Conservation (phyloP, 2,888 invertebrate genomes). For the Acronicta psi region DNA sequence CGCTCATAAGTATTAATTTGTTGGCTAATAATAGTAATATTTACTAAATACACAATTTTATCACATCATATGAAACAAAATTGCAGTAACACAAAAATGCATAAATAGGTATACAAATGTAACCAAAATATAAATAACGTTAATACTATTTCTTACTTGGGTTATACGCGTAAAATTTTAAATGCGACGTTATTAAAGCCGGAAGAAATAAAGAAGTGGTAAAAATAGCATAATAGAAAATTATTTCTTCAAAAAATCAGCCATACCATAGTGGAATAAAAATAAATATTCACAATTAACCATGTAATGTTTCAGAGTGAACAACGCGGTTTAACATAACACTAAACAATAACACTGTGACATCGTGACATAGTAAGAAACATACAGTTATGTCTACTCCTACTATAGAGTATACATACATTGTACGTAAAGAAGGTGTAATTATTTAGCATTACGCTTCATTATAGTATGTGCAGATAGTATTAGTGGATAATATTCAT, state of each 20-base stretch:
- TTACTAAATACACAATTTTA: conserved; percentile 57
- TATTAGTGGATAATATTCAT: conserved; percentile 61
- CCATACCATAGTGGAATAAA: conserved; percentile 66
- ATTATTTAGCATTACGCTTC: conserved; percentile 66
- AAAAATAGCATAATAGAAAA: conserved; percentile 57
- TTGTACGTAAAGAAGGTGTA: conserved; percentile 33
- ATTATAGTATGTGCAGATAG: conserved; percentile 52
- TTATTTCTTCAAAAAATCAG: conserved; percentile 59
- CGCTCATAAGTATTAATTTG: conserved; percentile 50
- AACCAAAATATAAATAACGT: conserved; percentile 55
- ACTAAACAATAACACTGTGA: conserved; percentile 59
- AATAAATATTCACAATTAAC: conserved; percentile 75
- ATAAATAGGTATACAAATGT: conserved; percentile 54
- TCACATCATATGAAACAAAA: conserved; percentile 61
- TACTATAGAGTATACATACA: conserved; percentile 16
- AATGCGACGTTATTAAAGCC: conserved; percentile 49
- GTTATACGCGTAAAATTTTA: conserved; percentile 48
- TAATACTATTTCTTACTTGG: conserved; percentile 56
- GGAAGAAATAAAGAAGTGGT: conserved; percentile 39
- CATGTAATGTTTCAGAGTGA: conserved; percentile 55
- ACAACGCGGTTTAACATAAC: conserved; percentile 54
- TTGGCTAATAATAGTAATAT: conserved; percentile 47
- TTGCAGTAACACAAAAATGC: conserved; percentile 55
- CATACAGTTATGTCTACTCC: conserved; percentile 19
- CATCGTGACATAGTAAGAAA: conserved; percentile 15